These are phyloP conservation scores for Blera fallax DNA, from an alignment of 2,888 invertebrate species.

Conservation along the genomic window DNA sequence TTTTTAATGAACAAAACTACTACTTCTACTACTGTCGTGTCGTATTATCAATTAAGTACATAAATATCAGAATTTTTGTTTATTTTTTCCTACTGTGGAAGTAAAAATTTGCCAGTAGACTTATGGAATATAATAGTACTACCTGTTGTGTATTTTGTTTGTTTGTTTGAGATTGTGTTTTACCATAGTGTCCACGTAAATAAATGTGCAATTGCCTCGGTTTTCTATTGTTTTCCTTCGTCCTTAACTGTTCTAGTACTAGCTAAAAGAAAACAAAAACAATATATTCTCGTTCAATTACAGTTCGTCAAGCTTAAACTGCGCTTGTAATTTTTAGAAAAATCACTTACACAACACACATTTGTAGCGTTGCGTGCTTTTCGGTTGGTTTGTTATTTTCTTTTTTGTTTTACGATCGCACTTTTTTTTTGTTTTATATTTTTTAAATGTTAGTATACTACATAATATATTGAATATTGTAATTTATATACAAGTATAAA, in stretches of 20 bases:
- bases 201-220: not conserved
- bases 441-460: slow-evolving; percentile 33
- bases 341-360: slow-evolving; percentile 20
- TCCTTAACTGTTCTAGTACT: not conserved
- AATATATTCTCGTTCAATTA: slow-evolving; percentile 34
- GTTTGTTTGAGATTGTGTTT: not conserved
- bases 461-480: slow-evolving; percentile 46
- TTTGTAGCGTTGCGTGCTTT: slow-evolving; percentile 52
- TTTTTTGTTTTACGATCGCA: slow-evolving; percentile 19
- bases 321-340: slow-evolving; percentile 43
- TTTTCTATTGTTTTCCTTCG: not conserved
- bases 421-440: slow-evolving; percentile 34
- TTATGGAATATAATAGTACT: not conserved
- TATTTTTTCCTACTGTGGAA: slow-evolving; percentile 18
- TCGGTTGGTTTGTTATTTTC: slow-evolving; percentile 30
- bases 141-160: slow-evolving; percentile 14
- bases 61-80: slow-evolving; percentile 1
- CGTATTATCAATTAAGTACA: slow-evolving; percentile 49
- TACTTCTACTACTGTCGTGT: slow-evolving; percentile 50
- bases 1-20: slow-evolving; percentile 15
- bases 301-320: slow-evolving; percentile 33
- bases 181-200: not conserved
- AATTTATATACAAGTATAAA: slow-evolving; percentile 59
- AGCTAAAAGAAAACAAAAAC: not conserved
- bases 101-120: slow-evolving; percentile 24